Conservation (phyloP, 2,797 vertebrate species). For the Pristis pectinata region DNA sequence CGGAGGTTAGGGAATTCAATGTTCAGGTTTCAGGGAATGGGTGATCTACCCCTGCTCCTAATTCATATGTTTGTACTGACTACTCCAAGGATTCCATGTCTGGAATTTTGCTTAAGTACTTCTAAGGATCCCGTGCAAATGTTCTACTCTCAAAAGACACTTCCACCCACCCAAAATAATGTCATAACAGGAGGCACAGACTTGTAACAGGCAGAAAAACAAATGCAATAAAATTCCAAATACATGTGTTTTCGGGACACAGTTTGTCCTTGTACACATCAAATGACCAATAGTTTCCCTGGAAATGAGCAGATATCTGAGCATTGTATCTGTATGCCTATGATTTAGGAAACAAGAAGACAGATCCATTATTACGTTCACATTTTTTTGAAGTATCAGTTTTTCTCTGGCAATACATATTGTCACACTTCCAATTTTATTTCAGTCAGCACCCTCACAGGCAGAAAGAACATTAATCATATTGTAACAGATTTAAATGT, state of each 20-base stretch:
- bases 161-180: neutral
- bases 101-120: too few species aligned
- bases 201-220: neutral
- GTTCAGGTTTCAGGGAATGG: too few species aligned
- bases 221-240: neutral
- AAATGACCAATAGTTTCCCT: neutral
- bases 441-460: neutral
- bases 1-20: too few species aligned
- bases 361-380: neutral
- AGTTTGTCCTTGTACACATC: neutral
- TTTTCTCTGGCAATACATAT: neutral
- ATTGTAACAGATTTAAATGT: neutral
- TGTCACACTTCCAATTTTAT: neutral
- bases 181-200: neutral
- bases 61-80: too few species aligned
- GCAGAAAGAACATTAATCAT: neutral
- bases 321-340: neutral
- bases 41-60: too few species aligned
- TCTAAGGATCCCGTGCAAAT: neutral
- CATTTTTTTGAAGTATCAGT: neutral
- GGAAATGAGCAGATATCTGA: neutral
- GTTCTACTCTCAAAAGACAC: neutral
- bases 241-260: neutral
- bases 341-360: neutral
- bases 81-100: too few species aligned